phyloP scores from a whole-genome alignment of 2,113 vertebrate species.

The Acanthochromis polyacanthus region DNA sequence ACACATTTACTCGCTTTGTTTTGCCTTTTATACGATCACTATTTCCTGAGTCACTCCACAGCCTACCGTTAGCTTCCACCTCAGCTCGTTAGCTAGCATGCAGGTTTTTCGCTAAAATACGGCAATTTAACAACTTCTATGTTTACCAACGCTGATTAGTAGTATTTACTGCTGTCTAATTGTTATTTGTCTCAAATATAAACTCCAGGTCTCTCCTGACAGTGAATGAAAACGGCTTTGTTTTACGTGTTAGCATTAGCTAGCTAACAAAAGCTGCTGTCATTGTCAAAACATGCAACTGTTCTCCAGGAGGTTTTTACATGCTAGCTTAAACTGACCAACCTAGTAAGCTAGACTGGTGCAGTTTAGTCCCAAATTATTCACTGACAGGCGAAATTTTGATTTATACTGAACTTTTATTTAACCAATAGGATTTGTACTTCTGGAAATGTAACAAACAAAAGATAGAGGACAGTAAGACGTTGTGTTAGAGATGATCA shows the following conservation, averaged over 20 bases:
- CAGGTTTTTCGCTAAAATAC: neutral
- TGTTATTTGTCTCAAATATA: fast-evolving
- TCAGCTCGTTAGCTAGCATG: constrained; percentile 29
- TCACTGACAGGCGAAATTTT: no score
- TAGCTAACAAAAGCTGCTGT: constrained; percentile 35
- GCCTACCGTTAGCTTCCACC: constrained; percentile 36
- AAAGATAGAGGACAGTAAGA: no score
- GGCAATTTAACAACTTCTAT: neutral
- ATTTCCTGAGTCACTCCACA: constrained; percentile 69
- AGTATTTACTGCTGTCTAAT: neutral
- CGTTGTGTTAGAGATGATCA: no score
- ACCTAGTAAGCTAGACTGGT: no score
- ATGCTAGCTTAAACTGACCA: no score
- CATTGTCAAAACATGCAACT: neutral
- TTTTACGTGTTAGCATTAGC: constrained; percentile 38
- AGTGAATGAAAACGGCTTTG: neutral
- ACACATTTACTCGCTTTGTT: neutral
- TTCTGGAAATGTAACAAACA: no score
- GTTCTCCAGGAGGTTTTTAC: no score
- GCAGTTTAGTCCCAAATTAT: no score
- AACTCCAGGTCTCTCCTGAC: neutral
- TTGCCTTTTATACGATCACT: neutral
- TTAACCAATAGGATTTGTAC: no score
- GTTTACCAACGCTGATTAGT: fast-evolving
- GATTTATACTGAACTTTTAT: no score